Percentiles rank a stretch among this genome's conserved stretches.
Conservation (phyloP, 2,888 invertebrate genomes). For the Dicranocentrus wangi region DNA sequence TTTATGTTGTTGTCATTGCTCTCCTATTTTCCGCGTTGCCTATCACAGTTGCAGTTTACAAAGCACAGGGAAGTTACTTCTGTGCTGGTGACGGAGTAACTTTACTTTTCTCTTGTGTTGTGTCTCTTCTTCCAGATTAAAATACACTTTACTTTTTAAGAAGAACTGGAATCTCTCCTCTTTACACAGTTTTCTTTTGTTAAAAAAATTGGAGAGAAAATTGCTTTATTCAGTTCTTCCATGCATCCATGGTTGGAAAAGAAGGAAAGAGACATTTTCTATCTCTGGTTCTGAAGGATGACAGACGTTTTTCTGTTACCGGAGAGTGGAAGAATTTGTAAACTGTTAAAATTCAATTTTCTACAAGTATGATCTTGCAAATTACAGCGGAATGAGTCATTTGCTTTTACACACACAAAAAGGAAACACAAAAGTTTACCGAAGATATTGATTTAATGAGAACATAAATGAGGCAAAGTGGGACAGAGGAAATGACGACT, state of each 20-base stretch:
- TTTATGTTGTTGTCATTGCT: conserved; percentile 57
- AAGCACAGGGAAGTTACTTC: conserved; percentile 9
- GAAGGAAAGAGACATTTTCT: conserved; percentile 60
- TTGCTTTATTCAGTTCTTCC: conserved; percentile 56
- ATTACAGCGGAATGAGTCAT: conserved; percentile 27
- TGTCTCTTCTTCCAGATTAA: conserved; percentile 41
- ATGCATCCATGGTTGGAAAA: conserved; percentile 36
- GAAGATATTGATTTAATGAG: conserved; percentile 55
- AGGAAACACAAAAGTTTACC: conserved; percentile 7
- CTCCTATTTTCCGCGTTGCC: conserved; percentile 53
- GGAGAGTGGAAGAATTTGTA: conserved; percentile 21
- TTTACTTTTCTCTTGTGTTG: conserved; percentile 26
- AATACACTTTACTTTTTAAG: conserved; percentile 55
- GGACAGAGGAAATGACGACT: conserved; percentile 49
- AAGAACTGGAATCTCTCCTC: conserved; percentile 51
- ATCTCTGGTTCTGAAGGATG: conserved; percentile 61
- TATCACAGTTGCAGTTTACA: conserved; percentile 42
- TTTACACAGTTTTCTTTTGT: conserved; percentile 64
- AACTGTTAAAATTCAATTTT: conserved; percentile 65
- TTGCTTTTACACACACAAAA: conserved; percentile 6
- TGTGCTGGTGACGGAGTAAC: conserved; percentile 24
- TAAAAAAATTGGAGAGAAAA: conserved; percentile 53
- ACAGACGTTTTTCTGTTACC: conserved; percentile 42
- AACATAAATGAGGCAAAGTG: conserved; percentile 33
- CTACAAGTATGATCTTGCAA: conserved; percentile 54